These are phyloP conservation scores for Cabera pusaria DNA, from an alignment of 2,888 invertebrate genomes.

Conservation along the genomic window DNA sequence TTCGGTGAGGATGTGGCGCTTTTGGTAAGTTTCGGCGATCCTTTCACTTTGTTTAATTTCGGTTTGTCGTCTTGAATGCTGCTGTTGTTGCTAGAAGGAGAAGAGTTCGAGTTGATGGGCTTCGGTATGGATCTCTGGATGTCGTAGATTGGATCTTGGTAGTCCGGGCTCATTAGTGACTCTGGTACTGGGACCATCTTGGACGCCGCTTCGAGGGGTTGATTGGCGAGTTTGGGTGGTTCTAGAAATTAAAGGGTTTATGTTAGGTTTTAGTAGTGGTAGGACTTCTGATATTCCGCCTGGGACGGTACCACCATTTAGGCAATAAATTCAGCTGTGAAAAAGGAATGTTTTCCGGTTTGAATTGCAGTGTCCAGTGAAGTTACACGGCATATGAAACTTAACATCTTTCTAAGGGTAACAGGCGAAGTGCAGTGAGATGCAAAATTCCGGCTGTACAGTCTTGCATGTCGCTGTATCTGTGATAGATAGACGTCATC, in stretches of 20 bases:
- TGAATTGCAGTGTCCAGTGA: too few species aligned
- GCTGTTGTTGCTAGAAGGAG: constrained; percentile 66
- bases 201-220: constrained; percentile 90
- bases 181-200: constrained; percentile 95
- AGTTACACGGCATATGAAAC: too few species aligned
- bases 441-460: too few species aligned
- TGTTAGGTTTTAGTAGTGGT: too few species aligned
- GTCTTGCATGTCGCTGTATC: too few species aligned
- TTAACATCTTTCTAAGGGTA: too few species aligned
- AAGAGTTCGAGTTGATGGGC: constrained; percentile 49
- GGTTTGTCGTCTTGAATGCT: constrained; percentile 61
- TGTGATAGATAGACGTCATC: too few species aligned
- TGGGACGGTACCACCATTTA: too few species aligned
- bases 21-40: constrained; percentile 71
- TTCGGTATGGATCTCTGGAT: constrained; percentile 66
- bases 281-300: too few species aligned
- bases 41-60: constrained; percentile 54
- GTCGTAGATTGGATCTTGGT: constrained; percentile 81
- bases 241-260: constrained; percentile 32
- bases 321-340: too few species aligned
- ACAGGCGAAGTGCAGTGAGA: too few species aligned
- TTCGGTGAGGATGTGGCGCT: constrained; percentile 77
- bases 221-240: constrained; percentile 59
- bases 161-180: constrained; percentile 93
- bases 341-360: too few species aligned